Conservation (phyloP, 1,140 invertebrate genomes). For the Drosophila virilis region DNA sequence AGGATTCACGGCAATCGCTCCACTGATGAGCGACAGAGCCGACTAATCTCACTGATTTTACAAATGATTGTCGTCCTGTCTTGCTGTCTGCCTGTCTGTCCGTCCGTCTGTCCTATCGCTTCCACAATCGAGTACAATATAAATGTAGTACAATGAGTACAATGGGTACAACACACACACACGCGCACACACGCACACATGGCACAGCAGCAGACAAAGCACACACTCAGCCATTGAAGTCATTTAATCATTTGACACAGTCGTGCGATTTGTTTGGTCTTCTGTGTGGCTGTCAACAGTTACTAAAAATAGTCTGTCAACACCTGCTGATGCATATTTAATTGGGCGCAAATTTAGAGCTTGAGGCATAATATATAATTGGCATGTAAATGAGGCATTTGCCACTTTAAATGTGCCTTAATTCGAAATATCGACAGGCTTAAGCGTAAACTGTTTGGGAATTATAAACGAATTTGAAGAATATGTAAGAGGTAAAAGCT, state of each 20-base stretch:
- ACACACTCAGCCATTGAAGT: conserved; percentile 27
- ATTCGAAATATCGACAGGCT: no score
- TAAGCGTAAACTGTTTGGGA: no score
- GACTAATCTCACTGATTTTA: conserved; percentile 78
- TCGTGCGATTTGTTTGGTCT: conserved; percentile 38
- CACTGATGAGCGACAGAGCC: conserved; percentile 6
- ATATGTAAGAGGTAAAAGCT: no score
- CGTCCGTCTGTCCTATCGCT: background rate
- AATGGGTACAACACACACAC: background rate
- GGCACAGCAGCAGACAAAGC: background rate
- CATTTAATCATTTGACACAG: conserved; percentile 60
- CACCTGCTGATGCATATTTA: conserved; percentile 1
- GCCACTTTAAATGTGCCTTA: no score
- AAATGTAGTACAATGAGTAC: conserved; percentile 15
- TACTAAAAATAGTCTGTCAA: conserved; percentile 44
- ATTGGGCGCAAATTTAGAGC: conserved; percentile 4
- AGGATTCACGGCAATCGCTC: conserved; percentile 38
- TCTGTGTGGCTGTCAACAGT: conserved; percentile 26
- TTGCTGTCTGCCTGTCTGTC: conserved; percentile 7
- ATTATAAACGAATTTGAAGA: no score
- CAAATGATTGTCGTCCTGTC: conserved; percentile 65
- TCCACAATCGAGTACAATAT: background rate
- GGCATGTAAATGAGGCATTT: background rate
- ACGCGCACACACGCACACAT: background rate
- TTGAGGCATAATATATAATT: background rate